Evolutionary conservation across 2,113 vertebrate genomes (phyloP).

Genomic region (Microcebus griseorufus): DNA sequence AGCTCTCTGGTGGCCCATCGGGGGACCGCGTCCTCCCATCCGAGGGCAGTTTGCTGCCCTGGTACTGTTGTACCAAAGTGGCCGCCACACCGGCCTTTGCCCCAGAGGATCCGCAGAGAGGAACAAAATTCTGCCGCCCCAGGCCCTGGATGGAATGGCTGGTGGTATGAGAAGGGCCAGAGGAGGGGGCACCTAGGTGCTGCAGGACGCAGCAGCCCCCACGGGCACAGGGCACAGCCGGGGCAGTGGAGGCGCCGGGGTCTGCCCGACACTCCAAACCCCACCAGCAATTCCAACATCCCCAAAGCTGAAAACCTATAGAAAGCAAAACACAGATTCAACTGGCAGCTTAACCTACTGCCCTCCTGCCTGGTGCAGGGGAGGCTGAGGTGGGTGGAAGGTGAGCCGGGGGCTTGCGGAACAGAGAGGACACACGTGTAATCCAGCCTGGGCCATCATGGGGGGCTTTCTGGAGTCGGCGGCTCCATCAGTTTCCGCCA

Average conservation of each 20-base stretch:
- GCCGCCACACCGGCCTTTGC: not conserved
- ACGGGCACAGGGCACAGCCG: too few relatives aligned
- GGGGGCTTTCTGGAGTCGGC: not conserved
- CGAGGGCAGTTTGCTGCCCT: not conserved
- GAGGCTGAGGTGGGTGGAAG: not conserved
- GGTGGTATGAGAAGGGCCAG: not conserved
- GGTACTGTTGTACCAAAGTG: fast-evolving
- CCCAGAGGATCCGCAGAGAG: not conserved
- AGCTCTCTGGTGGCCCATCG: fast-evolving
- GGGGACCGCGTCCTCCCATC: not conserved
- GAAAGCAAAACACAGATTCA: not conserved
- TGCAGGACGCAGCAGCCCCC: fast-evolving
- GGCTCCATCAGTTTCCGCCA: fast-evolving
- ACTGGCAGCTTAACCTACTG: not conserved
- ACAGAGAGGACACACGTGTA: not conserved
- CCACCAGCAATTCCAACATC: not conserved
- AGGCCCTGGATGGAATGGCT: not conserved
- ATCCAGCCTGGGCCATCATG: not conserved
- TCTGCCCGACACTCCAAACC: not conserved
- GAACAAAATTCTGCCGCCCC: fast-evolving
- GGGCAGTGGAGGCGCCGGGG: too few relatives aligned
- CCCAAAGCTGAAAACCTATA: not conserved
- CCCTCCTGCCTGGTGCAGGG: not conserved
- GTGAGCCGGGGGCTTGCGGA: not conserved
- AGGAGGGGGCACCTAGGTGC: fast-evolving